Percentiles rank a stretch among this genome's conserved stretches.
Evolutionary conservation across 2,797 vertebrate species (phyloP).

Genomic region (Spatula clypeata): DNA sequence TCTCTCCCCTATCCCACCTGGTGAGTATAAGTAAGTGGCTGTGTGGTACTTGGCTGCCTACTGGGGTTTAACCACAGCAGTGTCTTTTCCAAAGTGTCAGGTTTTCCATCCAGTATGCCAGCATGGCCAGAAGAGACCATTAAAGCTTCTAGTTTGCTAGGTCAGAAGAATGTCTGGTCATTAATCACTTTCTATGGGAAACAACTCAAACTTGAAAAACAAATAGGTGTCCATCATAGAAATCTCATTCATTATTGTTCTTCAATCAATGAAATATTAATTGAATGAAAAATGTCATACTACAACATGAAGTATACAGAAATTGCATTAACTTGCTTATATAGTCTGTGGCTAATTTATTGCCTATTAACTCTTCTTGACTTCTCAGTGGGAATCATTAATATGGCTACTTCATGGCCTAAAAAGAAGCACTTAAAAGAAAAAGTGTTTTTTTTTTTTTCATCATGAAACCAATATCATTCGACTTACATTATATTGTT

Average conservation of each 20-base stretch:
- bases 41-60: too few relatives aligned
- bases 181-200: slow-evolving; percentile 32
- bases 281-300: slow-evolving; percentile 27
- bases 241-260: slow-evolving; percentile 42
- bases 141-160: slow-evolving; percentile 14
- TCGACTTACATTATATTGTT: not conserved
- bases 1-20: too few relatives aligned
- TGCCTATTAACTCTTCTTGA: slow-evolving; percentile 9
- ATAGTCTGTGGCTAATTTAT: not conserved
- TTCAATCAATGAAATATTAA: slow-evolving; percentile 33
- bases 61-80: too few relatives aligned
- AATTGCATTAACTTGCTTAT: not conserved
- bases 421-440: not conserved
- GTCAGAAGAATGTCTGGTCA: not conserved
- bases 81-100: not conserved
- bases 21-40: too few relatives aligned
- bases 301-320: slow-evolving; percentile 3
- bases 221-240: slow-evolving; percentile 36
- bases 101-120: slow-evolving; percentile 7
- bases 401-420: not conserved
- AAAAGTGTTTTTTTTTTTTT: not conserved
- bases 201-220: not conserved
- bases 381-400: not conserved
- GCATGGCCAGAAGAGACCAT: slow-evolving; percentile 1
- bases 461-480: not conserved